Evolutionary conservation across 2,113 vertebrate genomes (phyloP).

Genomic region (Heterotilapia buettikoferi): DNA sequence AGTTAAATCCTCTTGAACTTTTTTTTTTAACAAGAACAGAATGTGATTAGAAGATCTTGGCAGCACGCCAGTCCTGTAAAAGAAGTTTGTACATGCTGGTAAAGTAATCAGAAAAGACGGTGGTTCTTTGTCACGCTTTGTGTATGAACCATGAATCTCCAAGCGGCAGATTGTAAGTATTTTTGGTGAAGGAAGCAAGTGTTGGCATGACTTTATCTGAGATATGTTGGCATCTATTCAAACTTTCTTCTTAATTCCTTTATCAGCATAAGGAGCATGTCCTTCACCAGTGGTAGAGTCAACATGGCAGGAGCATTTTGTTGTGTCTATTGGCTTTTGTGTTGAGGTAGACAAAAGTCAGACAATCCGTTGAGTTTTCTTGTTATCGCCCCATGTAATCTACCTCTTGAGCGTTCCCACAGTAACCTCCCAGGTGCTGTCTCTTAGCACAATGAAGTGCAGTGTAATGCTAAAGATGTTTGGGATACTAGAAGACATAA

Average conservation of each 20-base stretch:
- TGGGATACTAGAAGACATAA: not conserved
- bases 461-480: not conserved
- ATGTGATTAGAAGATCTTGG: not conserved
- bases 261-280: not conserved
- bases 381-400: not conserved
- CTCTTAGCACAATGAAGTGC: not conserved
- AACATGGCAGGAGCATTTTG: not conserved
- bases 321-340: conserved; percentile 33
- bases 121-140: not conserved
- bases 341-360: not conserved
- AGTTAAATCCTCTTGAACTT: not conserved
- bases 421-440: conserved; percentile 8
- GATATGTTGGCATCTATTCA: conserved; percentile 47
- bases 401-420: not conserved
- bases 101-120: not conserved
- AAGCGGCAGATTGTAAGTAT: not conserved
- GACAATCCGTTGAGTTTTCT: not conserved
- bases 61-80: not conserved
- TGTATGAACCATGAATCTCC: not conserved
- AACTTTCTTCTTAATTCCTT: not conserved
- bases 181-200: conserved; percentile 8
- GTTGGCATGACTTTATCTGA: conserved; percentile 25
- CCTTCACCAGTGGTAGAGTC: not conserved
- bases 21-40: not conserved
- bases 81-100: not conserved